phyloP scores from a whole-genome alignment of 1,140 invertebrate species.

The Drosophila yakuba region DNA sequence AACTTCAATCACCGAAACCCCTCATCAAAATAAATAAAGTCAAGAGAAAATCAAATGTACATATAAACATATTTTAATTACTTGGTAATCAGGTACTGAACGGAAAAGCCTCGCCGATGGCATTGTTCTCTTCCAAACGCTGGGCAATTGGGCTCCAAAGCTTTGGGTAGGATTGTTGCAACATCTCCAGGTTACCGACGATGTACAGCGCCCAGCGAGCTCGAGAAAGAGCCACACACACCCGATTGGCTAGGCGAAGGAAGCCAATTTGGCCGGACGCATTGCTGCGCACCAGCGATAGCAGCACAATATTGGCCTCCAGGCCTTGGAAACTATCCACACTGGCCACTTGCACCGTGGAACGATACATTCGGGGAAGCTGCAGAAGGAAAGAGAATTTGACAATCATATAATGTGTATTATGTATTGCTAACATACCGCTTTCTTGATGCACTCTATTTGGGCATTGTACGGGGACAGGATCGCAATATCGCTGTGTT shows the following conservation, averaged over 20 bases:
- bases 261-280: slow-evolving; percentile 90
- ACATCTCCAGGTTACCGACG: slow-evolving; percentile 88
- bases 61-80: slow-evolving; percentile 1
- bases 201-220: slow-evolving; percentile 89
- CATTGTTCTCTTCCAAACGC: slow-evolving; percentile 36
- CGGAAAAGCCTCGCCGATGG: slow-evolving; percentile 63
- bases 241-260: slow-evolving; percentile 90
- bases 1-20: slow-evolving; percentile 46
- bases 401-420: not conserved
- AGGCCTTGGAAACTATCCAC: slow-evolving; percentile 95
- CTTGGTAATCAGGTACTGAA: not conserved
- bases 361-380: slow-evolving; percentile 77
- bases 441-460: slow-evolving; percentile 57
- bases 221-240: slow-evolving; percentile 93
- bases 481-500: slow-evolving; percentile 87
- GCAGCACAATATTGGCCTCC: slow-evolving; percentile 93
- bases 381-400: slow-evolving; percentile 49
- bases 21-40: slow-evolving; percentile 42
- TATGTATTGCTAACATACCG: not conserved
- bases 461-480: slow-evolving; percentile 89
- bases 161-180: slow-evolving; percentile 84
- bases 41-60: slow-evolving; percentile 46
- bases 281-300: slow-evolving; percentile 93
- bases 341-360: slow-evolving; percentile 87
- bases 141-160: slow-evolving; percentile 86